phyloP scores from a whole-genome alignment of 92 coral and sea anemone species.

The Epizoanthus fatuus region DNA sequence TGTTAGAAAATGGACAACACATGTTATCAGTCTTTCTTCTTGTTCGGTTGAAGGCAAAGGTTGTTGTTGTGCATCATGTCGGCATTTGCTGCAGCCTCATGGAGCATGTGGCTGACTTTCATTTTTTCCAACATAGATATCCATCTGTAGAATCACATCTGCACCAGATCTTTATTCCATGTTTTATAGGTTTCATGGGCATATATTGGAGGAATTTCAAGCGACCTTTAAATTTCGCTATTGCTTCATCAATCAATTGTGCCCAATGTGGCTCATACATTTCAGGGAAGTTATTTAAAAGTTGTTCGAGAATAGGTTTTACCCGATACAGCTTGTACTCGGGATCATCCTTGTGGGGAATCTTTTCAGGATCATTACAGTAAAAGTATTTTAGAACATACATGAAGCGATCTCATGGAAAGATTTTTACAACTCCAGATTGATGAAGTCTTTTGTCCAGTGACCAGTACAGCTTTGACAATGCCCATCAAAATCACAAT shows the following conservation, averaged over 20 bases:
- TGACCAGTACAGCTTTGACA: not conserved
- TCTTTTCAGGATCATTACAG: not conserved
- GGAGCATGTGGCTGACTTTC: no score
- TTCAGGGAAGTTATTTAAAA: no score
- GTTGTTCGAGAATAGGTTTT: no score
- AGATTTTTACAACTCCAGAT: not conserved
- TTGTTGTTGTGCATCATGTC: no score
- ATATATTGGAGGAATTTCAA: constrained; percentile 8
- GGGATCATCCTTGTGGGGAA: no score
- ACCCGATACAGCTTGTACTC: no score
- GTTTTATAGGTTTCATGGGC: constrained; percentile 31
- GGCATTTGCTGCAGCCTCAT: no score
- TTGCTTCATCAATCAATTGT: no score
- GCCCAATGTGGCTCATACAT: no score
- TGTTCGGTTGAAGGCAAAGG: constrained; percentile 15
- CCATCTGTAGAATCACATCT: constrained; percentile 27
- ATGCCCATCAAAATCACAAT: not conserved
- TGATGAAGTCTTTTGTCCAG: not conserved
- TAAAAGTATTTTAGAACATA: not conserved
- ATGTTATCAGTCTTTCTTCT: not conserved
- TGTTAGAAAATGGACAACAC: constrained; percentile 6
- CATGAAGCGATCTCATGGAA: not conserved
- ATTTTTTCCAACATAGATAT: no score
- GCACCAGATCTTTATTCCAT: constrained; percentile 1
- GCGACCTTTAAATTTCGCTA: not conserved